Percentiles rank a stretch among this genome's conserved stretches.
Evolutionary conservation across 2,888 invertebrate genomes (phyloP).

Genomic region (Pachymerium ferrugineum): DNA sequence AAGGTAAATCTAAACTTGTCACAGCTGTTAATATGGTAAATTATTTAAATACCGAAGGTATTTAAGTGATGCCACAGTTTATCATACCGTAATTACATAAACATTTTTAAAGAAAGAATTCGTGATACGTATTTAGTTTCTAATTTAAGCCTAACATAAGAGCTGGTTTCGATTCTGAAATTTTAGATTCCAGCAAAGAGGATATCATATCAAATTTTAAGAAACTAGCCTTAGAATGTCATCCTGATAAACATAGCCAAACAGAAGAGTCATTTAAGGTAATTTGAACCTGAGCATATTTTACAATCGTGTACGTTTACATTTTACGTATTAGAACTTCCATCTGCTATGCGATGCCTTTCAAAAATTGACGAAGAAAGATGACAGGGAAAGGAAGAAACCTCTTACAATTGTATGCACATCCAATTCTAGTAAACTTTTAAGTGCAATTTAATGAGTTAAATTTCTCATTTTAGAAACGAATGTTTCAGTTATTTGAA

Average conservation of each 20-base stretch:
- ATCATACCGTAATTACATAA: too few relatives aligned
- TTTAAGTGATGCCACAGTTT: too few relatives aligned
- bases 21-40: too few relatives aligned
- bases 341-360: constrained; percentile 10
- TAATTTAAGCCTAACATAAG: not conserved
- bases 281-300: not conserved
- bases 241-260: constrained; percentile 28
- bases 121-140: too few relatives aligned
- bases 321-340: not conserved
- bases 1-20: not conserved
- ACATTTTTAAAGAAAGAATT: too few relatives aligned
- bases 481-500: constrained; percentile 27
- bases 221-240: constrained; percentile 20
- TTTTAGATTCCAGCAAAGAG: constrained; percentile 5
- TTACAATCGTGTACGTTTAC: not conserved
- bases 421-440: not conserved
- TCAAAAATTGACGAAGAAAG: constrained; percentile 1
- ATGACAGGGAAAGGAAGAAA: constrained; percentile 14
- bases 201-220: constrained; percentile 16
- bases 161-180: not conserved
- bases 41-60: too few relatives aligned
- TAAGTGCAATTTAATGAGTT: not conserved
- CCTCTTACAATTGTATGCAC: not conserved
- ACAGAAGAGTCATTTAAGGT: constrained; percentile 15
- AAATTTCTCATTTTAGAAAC: constrained; percentile 10